Base-by-base conservation (phyloP, 1,140 invertebrate species). In the Halictus rubicundus region DNA sequence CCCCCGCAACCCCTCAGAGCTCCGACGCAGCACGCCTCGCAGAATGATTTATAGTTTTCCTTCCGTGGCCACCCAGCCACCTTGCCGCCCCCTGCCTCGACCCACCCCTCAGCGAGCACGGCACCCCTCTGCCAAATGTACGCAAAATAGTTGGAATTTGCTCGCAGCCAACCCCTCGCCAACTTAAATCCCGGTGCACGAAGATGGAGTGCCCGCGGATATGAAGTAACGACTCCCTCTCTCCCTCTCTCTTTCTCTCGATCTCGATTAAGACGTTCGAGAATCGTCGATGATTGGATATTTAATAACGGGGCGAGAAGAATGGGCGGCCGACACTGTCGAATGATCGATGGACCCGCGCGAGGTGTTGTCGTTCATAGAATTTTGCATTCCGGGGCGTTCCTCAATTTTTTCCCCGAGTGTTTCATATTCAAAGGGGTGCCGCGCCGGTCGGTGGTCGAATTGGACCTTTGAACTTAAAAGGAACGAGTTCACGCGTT, bases 31-130 rank as follows among this genome's bases (percentile, higher is more conserved):
- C 78, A 83, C 89, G 80, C 87, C 83, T 91, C 86, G 84, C 83
- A 78, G 80, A 92, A 93, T 93, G 92, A 93, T 93, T 92, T 93
- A 93, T 92, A 88, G 88, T 88, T 90, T 90, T 92, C 86, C 89
- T 91, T 90, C 86, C 87, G 81, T 80, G 85, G 82, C 71, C 81
- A 85, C 83, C 85, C 78, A 78, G 73, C 72, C 72, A 61, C 80
- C 76, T 71, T 57, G 69, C 37, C 63, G 32, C 37, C 37, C 74
- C 42, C 42, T 46, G 10, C 42, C 42, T 46, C 42, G 19, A 52
- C 71, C 63, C 42, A 46, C 64, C 81, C 68, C 77, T 77, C 59
- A 81, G 74, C 79, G 82, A 88, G 84, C 32, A 32, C 83, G 37
- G 65, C 78, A 69, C 78, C 74, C 66, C 80, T 68, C 68, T 76